Evolutionary conservation across 2,888 invertebrate genomes (phyloP), one percentile per base, ranked within the genome.

Genomic region (Luffia ferchaultella): DNA sequence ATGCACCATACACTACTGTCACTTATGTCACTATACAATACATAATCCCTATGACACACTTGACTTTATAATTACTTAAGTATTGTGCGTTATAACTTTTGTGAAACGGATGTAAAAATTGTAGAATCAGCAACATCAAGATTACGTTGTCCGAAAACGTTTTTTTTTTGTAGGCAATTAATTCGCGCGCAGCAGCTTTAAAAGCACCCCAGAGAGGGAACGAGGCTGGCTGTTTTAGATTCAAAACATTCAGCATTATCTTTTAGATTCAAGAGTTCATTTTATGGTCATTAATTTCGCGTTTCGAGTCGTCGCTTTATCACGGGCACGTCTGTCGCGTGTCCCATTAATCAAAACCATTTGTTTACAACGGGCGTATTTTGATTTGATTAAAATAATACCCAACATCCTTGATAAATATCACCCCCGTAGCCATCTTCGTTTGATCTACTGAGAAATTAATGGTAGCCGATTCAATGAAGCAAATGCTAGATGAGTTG

Each of bases 311-410:
- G 78, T 77, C 79, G 79, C 79, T 82, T 83, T 83, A 83, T 83
- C 82, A 72, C 76, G 73, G 73, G 77, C 75, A 77, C 71, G 77
- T 79, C 80, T 79, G 83, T 82, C 82, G 82, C 82, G 74, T 71
- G 82, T 76, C 82, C 78, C 83, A 83, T 83, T 83, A 83, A 83
- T 83, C 83, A 83, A 82, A 82, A 82, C 77, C 83, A 83, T 83
- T 83, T 83, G 83, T 83, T 83, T 83, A 83, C 82, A 83, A 80
- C 76, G 80, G 76, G 80, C 80, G 79, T 80, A 83, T 80, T 83
- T 82, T 82, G 82, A 83, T 82, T 83, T 83, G 82, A 83, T 83
- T 83, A 83, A 82, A 83, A 83, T 83, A 83, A 82, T 83, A 79
- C 80, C 80, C 82, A 83, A 83, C 82, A 83, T 83, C 83, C 80